These are phyloP conservation scores for Orussus abietinus DNA, from an alignment of 1,140 invertebrate species.

Conservation along the genomic window DNA sequence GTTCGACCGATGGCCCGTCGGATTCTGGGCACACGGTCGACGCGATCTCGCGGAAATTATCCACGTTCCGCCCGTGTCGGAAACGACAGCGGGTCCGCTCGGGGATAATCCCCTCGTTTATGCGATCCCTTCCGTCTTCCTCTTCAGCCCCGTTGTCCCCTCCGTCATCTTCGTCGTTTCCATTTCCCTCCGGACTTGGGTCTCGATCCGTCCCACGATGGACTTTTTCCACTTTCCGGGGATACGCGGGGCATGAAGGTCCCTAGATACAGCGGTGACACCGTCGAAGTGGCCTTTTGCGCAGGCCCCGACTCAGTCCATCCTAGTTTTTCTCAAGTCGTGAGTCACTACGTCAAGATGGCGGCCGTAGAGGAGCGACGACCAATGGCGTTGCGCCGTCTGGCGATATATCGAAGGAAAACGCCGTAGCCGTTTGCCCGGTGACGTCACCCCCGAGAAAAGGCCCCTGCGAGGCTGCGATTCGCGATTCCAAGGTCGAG, in stretches of 20 bases:
- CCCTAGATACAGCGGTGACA: neutral
- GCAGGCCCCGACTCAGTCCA: slow-evolving; percentile 2
- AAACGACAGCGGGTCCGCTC: no score
- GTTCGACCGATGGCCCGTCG: no score
- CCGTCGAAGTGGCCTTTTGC: slow-evolving; percentile 2
- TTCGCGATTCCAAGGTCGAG: slow-evolving; percentile 8
- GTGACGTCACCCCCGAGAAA: slow-evolving; percentile 4
- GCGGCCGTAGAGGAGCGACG: neutral
- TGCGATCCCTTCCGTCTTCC: no score
- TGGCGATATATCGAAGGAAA: slow-evolving; percentile 8
- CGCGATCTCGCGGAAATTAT: no score
- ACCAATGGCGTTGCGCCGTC: slow-evolving; percentile 6
- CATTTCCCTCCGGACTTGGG: no score
- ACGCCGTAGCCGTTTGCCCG: neutral
- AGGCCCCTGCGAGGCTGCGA: neutral
- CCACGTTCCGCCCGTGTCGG: no score
- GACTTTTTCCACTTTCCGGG: no score
- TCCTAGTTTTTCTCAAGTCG: slow-evolving; percentile 9
- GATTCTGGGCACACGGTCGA: no score
- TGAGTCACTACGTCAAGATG: slow-evolving; percentile 9
- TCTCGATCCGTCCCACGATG: no score
- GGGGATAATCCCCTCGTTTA: no score
- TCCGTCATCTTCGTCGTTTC: no score
- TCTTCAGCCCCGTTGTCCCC: no score
- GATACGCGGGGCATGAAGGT: neutral